phyloP scores from a whole-genome alignment of 2,888 invertebrate species.

The Agonopterix heracliana region DNA sequence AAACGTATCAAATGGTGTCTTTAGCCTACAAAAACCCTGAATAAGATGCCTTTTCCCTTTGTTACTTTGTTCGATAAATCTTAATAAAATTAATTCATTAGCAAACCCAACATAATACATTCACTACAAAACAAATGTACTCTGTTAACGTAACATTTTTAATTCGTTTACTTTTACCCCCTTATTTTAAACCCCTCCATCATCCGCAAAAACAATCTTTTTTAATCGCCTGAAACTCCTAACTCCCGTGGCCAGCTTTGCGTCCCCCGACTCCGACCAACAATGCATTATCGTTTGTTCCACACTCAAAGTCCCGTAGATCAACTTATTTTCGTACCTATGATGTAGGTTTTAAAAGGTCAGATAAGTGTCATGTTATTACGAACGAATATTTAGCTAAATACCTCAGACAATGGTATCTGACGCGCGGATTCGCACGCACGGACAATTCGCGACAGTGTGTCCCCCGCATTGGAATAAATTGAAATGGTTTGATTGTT shows the following conservation, averaged over 20 bases:
- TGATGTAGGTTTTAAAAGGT: too few relatives aligned
- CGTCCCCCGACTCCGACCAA: slow-evolving; percentile 17
- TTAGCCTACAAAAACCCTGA: too few relatives aligned
- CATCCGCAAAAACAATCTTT: slow-evolving; percentile 38
- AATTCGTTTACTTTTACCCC: slow-evolving; percentile 3
- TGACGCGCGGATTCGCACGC: slow-evolving; percentile 45
- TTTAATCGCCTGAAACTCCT: slow-evolving; percentile 36
- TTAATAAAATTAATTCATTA: too few relatives aligned
- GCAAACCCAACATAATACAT: too few relatives aligned
- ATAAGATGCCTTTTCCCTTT: too few relatives aligned
- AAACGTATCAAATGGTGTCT: too few relatives aligned
- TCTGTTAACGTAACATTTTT: slow-evolving; percentile 4
- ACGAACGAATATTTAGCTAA: slow-evolving; percentile 27
- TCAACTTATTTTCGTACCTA: too few relatives aligned
- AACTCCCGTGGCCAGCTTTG: slow-evolving; percentile 17
- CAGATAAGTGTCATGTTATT: too few relatives aligned
- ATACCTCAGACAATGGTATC: slow-evolving; percentile 43
- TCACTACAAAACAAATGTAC: background rate
- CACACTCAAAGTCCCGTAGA: too few relatives aligned
- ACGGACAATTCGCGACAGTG: slow-evolving; percentile 37
- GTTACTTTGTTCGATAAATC: too few relatives aligned
- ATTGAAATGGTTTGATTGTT: background rate
- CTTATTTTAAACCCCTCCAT: slow-evolving; percentile 4
- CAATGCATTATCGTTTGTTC: background rate
- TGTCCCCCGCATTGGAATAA: slow-evolving; percentile 29